Conservation (phyloP, 2,113 vertebrate genomes). For the Leucoraja erinaceus region DNA sequence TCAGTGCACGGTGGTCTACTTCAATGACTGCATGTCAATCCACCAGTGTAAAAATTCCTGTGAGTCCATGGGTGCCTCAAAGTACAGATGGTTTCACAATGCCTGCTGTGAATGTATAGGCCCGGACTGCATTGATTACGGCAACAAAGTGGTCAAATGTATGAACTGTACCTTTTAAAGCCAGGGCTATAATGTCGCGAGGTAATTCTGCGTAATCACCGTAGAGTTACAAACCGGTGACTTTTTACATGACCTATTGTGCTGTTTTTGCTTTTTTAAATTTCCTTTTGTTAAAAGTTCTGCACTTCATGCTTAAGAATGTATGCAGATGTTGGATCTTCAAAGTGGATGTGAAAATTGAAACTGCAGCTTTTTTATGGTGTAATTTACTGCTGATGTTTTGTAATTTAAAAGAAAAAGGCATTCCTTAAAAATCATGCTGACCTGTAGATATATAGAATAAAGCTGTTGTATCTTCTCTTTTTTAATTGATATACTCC, state of each 20-base stretch:
- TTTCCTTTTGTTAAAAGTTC: background rate
- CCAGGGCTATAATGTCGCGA: conserved; percentile 22
- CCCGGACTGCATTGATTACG: conserved; percentile 92
- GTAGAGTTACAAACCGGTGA: background rate
- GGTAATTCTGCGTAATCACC: background rate
- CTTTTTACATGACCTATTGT: background rate
- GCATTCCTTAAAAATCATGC: background rate
- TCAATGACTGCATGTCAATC: conserved; percentile 97
- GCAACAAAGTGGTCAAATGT: conserved; percentile 92
- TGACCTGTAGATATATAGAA: conserved; percentile 31
- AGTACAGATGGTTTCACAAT: conserved; percentile 98
- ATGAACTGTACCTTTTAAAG: conserved; percentile 93
- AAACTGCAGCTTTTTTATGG: background rate
- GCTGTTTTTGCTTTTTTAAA: background rate
- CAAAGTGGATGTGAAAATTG: background rate
- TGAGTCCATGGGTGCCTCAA: conserved; percentile 95
- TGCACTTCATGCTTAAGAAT: conserved; percentile 37
- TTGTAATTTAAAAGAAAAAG: conserved; percentile 24
- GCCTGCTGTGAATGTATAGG: conserved; percentile 97
- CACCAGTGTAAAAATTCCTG: conserved; percentile 95
- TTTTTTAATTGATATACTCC: conserved; percentile 3
- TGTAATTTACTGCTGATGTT: conserved; percentile 9
- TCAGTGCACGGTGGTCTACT: conserved; percentile 97
- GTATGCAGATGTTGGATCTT: background rate
- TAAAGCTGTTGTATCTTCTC: background rate